Conservation (phyloP, 2,888 invertebrate species). For the Chaitophorus viminalis region DNA sequence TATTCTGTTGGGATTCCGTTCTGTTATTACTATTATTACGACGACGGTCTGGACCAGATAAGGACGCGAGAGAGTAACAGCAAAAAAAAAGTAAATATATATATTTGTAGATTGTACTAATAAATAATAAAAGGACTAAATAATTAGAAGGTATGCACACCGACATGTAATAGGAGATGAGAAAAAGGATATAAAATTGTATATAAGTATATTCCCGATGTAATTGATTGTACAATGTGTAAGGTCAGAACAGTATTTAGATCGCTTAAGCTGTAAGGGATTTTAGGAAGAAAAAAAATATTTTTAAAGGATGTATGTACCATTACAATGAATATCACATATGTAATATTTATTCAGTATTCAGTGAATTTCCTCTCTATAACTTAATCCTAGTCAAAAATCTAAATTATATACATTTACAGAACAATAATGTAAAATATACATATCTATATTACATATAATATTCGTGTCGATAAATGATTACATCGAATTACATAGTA, state of each 20-base stretch:
- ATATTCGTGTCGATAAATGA: too few relatives aligned
- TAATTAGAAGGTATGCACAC: slow-evolving; percentile 56
- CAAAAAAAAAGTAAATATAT: neutral
- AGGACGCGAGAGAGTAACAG: slow-evolving; percentile 27
- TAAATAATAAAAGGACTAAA: slow-evolving; percentile 49
- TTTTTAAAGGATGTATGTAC: slow-evolving; percentile 1
- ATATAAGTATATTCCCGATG: neutral
- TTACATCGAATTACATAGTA: too few relatives aligned
- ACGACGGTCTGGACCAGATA: slow-evolving; percentile 30
- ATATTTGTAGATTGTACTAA: slow-evolving; percentile 20
- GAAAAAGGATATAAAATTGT: slow-evolving; percentile 34
- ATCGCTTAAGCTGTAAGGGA: neutral
- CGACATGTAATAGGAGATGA: slow-evolving; percentile 28
- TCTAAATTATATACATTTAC: neutral
- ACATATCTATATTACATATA: too few relatives aligned
- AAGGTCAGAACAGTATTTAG: slow-evolving; percentile 8
- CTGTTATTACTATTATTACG: slow-evolving; percentile 59
- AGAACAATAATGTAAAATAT: neutral
- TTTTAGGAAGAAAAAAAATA: neutral
- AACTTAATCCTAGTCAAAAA: neutral
- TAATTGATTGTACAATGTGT: slow-evolving; percentile 30
- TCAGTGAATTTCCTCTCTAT: too few relatives aligned
- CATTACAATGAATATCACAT: too few relatives aligned
- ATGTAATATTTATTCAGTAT: neutral
- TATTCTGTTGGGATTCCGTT: slow-evolving; percentile 45